Evolutionary conservation across 2,113 vertebrate genomes (phyloP).

Genomic region (Neolamprologus caudopunctatus): DNA sequence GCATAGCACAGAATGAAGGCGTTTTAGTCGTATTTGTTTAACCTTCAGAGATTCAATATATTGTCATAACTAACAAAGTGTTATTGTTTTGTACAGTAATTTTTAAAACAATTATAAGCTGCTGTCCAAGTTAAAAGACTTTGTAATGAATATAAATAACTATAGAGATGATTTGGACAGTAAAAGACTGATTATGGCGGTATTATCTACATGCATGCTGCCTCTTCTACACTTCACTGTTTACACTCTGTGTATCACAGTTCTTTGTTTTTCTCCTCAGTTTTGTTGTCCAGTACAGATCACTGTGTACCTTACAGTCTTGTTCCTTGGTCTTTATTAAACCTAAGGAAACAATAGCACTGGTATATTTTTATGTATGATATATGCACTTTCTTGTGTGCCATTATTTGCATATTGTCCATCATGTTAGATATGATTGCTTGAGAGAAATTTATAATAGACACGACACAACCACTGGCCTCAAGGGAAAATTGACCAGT

Average conservation of each 20-base stretch:
- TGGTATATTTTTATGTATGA: neutral
- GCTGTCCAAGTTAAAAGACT: neutral
- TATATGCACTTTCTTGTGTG: neutral
- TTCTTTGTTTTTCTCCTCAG: neutral
- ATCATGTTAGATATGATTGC: fast-evolving
- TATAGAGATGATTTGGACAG: neutral
- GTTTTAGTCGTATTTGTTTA: neutral
- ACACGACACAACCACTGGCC: neutral
- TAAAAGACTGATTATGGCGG: neutral
- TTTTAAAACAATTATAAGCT: neutral
- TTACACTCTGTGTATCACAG: neutral
- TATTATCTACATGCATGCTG: neutral
- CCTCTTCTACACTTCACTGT: neutral
- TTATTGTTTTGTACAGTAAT: neutral
- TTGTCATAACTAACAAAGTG: neutral
- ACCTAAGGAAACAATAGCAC: neutral
- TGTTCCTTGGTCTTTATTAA: neutral
- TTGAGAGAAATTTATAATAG: neutral
- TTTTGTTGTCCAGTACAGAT: neutral
- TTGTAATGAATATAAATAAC: fast-evolving
- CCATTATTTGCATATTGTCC: neutral
- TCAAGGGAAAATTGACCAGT: neutral
- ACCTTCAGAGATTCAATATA: neutral
- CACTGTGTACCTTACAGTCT: neutral
- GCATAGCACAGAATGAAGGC: neutral